A percentile compares a stretch with the other conserved stretches of the same genome.
Conservation (phyloP, 2,888 invertebrate genomes). For the Patella pellucida region DNA sequence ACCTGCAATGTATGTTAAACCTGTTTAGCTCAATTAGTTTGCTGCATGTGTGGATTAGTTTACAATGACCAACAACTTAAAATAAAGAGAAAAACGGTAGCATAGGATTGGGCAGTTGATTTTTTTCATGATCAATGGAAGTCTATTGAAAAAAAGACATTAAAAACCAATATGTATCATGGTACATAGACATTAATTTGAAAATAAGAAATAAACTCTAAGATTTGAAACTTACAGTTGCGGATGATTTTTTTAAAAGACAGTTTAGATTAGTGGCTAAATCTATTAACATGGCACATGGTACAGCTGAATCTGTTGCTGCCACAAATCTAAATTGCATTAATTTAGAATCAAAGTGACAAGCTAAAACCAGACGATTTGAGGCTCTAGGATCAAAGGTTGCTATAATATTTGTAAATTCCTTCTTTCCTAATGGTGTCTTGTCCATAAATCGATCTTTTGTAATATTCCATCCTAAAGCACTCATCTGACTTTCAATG, state of each 20-base stretch:
- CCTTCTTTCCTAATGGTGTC: conserved; percentile 84
- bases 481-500: conserved; percentile 77
- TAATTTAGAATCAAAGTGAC: conserved; percentile 78
- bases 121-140: too few species aligned
- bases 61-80: too few species aligned
- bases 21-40: too few species aligned
- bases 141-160: too few species aligned
- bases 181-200: too few species aligned
- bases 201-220: too few species aligned
- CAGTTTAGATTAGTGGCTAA: conserved; percentile 70
- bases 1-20: too few species aligned
- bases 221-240: background rate
- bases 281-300: conserved; percentile 78
- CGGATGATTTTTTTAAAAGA: conserved; percentile 38
- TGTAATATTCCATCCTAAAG: conserved; percentile 84
- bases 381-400: conserved; percentile 79
- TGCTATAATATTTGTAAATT: conserved; percentile 89
- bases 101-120: too few species aligned
- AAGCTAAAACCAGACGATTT: conserved; percentile 75
- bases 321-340: conserved; percentile 79
- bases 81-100: too few species aligned
- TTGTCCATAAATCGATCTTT: conserved; percentile 80
- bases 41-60: too few species aligned
- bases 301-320: conserved; percentile 96
- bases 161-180: too few species aligned